Base-by-base conservation (phyloP, 2,888 invertebrate genomes). In the Pristionchus mayeri region DNA sequence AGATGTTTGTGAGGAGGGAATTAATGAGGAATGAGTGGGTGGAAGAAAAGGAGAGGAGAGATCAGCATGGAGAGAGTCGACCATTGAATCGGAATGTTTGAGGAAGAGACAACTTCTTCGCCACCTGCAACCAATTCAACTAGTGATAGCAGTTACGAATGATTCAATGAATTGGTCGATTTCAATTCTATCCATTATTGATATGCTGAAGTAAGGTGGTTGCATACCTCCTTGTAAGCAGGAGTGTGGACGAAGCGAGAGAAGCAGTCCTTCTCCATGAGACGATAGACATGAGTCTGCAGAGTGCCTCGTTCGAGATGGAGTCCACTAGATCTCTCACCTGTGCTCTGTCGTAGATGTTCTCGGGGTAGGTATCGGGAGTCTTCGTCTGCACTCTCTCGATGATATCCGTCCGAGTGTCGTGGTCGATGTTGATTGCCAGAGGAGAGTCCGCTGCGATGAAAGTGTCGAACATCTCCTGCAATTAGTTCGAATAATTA, bases 191-290 rank as follows among this genome's bases (percentile, higher is more conserved):
- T 44, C 13, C 7, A 44, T 9, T 13, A 44, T 9, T 44, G 44
- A 9, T 44, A 9, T 44, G 44, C 6, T 44, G 44, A 6, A 44
- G 27, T 0, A n/a, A 57, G 27, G n/a, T 1, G 6, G 34, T 18
- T 30, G 40, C 37, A n/a, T 71, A 71, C 71, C 75, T 90, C 89
- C 78, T 89, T 90, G 87, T 90, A 90, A 50, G 87, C 87, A 48
- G 85, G 81, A 16, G 90, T 90, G 86, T 90, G 90, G 3, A 90
- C 90, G 84, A 90, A 90, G n/a, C 90, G 89, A 21, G 89, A 89
- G 87, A 90, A 90, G 75, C 90, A 90, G 85, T 90, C 90, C 87
- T 90, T 90, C 63, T 89, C 89, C 90, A 90, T 90, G 9, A 90
- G 84, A 30, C 89, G 88, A 85, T 90, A 90, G 21, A 90, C 90